Evolutionary conservation across 1,140 invertebrate genomes (phyloP), one percentile per base, ranked within the genome.

Genomic region (Papilio polyxenes): DNA sequence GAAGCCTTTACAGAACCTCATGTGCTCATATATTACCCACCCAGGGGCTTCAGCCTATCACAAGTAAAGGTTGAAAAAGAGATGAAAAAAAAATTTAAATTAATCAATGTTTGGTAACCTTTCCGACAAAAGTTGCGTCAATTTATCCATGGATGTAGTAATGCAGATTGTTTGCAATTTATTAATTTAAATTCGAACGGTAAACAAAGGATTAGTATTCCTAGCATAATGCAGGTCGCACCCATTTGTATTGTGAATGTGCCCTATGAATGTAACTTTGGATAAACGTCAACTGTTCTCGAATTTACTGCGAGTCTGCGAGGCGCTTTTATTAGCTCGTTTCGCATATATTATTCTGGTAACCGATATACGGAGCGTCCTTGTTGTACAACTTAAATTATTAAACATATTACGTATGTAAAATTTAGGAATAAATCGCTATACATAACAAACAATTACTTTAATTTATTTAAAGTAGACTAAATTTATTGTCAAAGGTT

Each of bases 201-300:
- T 72, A 72, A 72, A 72, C 31, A 72, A 37, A 37, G 31, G 23
- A 69, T 37, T 37, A 31, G 4, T 72, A 72, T 37, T 37, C 0
- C 7, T 72, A 31, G 62, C 23, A 20, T 23, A 10, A 23, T 23
- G 9, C 23, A 31, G 23, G 20, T 65, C 62, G 20, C 62, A 65
- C 0, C 31, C 13, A 23, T 72, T 72, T 72, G 65, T 20, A 37
- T 7, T 75, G 44, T 75, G 44, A 49, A 49, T 2, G 17, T 9
- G 74, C 44, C 74, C 48, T 75, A 92, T 86, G 91, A 89, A 92
- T 91, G 91, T 91, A 91, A 91, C 90, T 92, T 92, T 90, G 91
- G 90, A 92, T 92, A 92, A 91, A 91, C 86, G 91, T 92, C 91
- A 89, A 91, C 89, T 87, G 86, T 87, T 87, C 88, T 87, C 85